phyloP scores from a whole-genome alignment of 1,140 invertebrate species.

The Sitodiplosis mosellana region DNA sequence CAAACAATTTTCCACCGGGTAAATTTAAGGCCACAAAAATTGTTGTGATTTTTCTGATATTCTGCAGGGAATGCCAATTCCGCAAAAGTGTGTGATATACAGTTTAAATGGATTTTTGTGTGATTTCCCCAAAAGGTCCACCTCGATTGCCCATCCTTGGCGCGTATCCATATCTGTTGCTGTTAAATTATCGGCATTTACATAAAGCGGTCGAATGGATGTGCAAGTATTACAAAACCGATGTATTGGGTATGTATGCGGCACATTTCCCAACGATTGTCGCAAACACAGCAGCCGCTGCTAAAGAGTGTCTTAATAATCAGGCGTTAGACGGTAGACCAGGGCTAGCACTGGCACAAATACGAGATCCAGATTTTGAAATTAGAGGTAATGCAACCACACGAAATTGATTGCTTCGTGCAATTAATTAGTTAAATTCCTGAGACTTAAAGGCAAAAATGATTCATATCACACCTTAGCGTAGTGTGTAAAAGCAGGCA shows the following conservation, averaged over 20 bases:
- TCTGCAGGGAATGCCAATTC: too few species aligned
- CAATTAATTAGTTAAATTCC: constrained; percentile 1
- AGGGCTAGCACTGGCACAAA: constrained; percentile 6
- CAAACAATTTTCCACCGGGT: constrained; percentile 18
- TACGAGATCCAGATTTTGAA: constrained; percentile 15
- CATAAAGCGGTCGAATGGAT: constrained; percentile 17
- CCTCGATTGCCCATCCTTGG: constrained; percentile 20
- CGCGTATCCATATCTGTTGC: constrained; percentile 19
- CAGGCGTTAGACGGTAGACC: constrained; percentile 26
- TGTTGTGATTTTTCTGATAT: too few species aligned
- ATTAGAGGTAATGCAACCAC: constrained; percentile 23
- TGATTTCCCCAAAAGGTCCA: constrained; percentile 5
- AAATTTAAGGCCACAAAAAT: background rate
- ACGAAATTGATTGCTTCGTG: too few species aligned
- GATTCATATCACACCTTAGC: too few species aligned
- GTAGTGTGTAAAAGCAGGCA: too few species aligned
- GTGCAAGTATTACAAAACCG: constrained; percentile 25
- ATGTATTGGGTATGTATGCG: constrained; percentile 25
- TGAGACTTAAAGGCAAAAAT: too few species aligned
- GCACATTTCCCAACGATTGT: constrained; percentile 20
- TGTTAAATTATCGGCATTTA: constrained; percentile 16
- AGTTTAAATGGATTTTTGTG: background rate
- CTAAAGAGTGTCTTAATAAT: constrained; percentile 24
- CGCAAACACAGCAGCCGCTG: constrained; percentile 20
- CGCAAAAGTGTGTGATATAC: background rate